Conservation (phyloP, 64 coral and sea anemone genomes). For the Platygyra sinensis region DNA sequence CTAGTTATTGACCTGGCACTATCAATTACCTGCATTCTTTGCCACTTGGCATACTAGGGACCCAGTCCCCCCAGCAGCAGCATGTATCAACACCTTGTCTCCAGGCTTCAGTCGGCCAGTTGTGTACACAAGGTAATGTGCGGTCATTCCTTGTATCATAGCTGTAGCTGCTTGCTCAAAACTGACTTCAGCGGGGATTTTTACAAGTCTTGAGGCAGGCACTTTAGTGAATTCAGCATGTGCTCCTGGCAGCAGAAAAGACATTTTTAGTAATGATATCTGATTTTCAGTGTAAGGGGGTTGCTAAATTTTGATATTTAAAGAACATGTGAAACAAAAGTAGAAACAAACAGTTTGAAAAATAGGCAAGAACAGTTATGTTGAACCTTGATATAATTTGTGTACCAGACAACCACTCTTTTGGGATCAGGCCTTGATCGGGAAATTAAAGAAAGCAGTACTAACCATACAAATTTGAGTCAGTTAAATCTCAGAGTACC, state of each 20-base stretch:
- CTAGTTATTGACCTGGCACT: background rate
- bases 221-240: conserved; percentile 64
- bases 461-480: no score
- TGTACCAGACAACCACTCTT: no score
- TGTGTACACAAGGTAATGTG: conserved; percentile 68
- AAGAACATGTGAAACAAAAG: no score
- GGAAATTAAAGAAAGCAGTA: no score
- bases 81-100: conserved; percentile 60
- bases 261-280: no score
- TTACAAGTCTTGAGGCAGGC: conserved; percentile 52
- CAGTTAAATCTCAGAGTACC: no score
- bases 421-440: no score
- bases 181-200: conserved; percentile 33
- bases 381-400: no score
- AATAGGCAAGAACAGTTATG: no score
- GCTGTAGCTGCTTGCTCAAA: conserved; percentile 62
- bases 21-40: conserved; percentile 55
- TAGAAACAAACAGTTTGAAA: no score
- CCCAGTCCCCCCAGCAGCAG: conserved; percentile 71
- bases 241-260: background rate
- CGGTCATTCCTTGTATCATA: conserved; percentile 77
- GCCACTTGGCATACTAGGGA: conserved; percentile 64
- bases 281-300: no score
- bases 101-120: conserved; percentile 49
- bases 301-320: no score